Conservation (phyloP, 2,113 vertebrate genomes). For the Neomonachus schauinslandi region DNA sequence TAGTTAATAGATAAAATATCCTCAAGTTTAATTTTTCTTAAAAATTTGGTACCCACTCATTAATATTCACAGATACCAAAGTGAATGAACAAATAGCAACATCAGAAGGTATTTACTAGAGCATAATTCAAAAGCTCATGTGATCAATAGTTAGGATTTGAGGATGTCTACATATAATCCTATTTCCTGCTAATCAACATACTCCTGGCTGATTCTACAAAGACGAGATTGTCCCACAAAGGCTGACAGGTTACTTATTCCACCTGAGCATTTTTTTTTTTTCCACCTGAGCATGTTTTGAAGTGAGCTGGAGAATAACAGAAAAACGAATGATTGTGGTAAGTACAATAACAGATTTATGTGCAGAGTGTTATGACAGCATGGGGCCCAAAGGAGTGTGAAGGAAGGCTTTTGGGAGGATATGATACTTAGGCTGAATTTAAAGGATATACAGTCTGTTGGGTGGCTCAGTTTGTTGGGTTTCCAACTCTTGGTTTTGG, state of each 20-base stretch:
- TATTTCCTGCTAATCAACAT: background rate
- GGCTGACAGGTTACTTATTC: background rate
- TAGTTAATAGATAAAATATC: constrained; percentile 32
- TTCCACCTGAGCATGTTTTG: background rate
- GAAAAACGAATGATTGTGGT: background rate
- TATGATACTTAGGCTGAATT: background rate
- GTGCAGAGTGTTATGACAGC: background rate
- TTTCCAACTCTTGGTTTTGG: background rate
- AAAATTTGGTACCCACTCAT: background rate
- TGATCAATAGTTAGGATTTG: background rate
- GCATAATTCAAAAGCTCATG: background rate
- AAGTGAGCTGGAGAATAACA: background rate
- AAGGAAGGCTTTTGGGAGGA: background rate
- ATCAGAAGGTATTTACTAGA: background rate
- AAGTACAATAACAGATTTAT: background rate
- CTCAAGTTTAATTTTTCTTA: constrained; percentile 35
- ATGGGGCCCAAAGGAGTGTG: background rate
- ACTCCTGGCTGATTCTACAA: background rate
- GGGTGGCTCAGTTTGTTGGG: background rate
- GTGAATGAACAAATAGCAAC: constrained; percentile 26
- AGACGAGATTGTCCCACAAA: background rate
- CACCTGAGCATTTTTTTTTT: background rate
- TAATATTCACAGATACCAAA: background rate
- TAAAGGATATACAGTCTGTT: background rate
- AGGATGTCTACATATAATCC: background rate